Base-by-base conservation (phyloP, 2,113 vertebrate genomes). In the Prietella phreatophila region DNA sequence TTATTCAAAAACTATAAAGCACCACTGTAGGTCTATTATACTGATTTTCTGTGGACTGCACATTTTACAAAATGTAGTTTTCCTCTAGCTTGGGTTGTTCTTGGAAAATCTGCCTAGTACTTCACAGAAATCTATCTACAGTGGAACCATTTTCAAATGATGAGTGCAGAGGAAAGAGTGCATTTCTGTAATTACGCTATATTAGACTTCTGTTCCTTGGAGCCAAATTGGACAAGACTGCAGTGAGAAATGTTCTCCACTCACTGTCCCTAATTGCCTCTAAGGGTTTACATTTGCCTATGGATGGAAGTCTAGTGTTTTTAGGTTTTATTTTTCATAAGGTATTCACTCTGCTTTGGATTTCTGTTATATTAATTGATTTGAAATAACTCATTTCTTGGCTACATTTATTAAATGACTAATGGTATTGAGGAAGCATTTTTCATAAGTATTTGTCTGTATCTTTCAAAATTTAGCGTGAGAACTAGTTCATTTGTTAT, bases 191-290 rank as follows among this genome's bases (percentile, higher is more conserved):
- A 93, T 94, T 93, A 93, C 79, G 9, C 53, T 89, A 88, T 86
- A 92, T 93, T 92, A 92, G 86, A 84, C 82, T 79, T 42, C 87
- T 89, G 91, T 91, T 91, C 91, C 89, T 91, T 90, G 89, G 60
- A 90, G 88, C 87, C 85, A 93, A 92, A 93, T 92, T 91, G 91
- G 87, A 93, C 67, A 9, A 53, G 91, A 93, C 89, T 89, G 90
- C 91, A 91, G 85, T 86, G 87, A 93, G 86, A 89, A 91, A 91
- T 90, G 87, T 92, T 92, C 89, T 86, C 73, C 90, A 88, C 89
- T 91, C 89, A 90, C 87, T 90, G 88, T 86, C 85, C 88, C 76
- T 95, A 93, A 95, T 95, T 94, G 93, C 91, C 91, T 95, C 92
- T 93, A 94, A 94, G 93, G 92, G 92, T 93, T 90, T 89, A 71